Conservation (phyloP, 2,113 vertebrate species). For the Mastomys coucha region DNA sequence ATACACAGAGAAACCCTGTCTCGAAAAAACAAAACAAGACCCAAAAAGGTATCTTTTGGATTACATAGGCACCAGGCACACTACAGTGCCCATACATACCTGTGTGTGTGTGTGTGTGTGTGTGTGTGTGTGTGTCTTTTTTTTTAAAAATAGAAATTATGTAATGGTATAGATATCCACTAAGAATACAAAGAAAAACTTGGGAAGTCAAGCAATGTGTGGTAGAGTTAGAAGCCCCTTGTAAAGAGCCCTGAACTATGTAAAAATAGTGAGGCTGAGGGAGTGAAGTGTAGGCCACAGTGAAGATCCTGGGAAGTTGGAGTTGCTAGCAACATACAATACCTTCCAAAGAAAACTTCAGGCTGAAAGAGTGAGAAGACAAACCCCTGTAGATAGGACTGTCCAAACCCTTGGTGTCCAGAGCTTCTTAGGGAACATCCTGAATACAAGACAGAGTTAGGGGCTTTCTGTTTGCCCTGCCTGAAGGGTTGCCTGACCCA, state of each 20-base stretch:
- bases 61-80: not conserved
- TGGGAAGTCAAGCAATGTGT: not conserved
- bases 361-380: not conserved
- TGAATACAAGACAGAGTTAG: not conserved
- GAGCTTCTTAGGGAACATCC: not conserved
- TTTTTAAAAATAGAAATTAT: not conserved
- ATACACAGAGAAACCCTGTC: not conserved
- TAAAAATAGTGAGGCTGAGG: too few relatives aligned
- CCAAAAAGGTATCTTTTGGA: not conserved
- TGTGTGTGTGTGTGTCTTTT: not conserved
- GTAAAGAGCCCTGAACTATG: not conserved
- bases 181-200: not conserved
- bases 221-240: not conserved
- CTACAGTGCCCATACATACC: not conserved
- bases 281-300: not conserved
- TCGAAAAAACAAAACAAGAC: not conserved
- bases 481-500: not conserved
- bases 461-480: not conserved
- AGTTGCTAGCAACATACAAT: not conserved
- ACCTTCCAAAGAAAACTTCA: not conserved
- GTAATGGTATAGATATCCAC: too few relatives aligned
- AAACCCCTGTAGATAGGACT: not conserved
- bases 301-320: not conserved
- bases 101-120: not conserved
- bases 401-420: not conserved